Evolutionary conservation across 2,113 vertebrate species (phyloP).

Genomic region (Dasyurus viverrinus): DNA sequence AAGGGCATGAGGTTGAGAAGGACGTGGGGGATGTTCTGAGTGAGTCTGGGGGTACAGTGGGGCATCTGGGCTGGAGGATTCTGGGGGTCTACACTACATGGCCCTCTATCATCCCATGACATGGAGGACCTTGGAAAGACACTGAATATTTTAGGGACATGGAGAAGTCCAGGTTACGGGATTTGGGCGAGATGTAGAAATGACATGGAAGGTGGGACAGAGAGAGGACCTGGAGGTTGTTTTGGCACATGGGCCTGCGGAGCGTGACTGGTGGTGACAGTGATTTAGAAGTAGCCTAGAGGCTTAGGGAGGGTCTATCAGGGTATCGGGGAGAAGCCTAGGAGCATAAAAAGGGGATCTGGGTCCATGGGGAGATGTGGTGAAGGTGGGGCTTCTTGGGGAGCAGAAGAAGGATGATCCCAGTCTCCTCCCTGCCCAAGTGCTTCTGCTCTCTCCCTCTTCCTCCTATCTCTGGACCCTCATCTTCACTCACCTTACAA

Average conservation of each 20-base stretch:
- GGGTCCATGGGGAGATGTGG: neutral
- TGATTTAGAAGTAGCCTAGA: neutral
- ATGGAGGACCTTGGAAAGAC: neutral
- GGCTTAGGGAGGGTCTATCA: neutral
- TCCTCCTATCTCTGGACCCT: neutral
- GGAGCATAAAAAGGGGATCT: neutral
- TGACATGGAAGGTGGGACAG: neutral
- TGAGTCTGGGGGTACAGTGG: neutral
- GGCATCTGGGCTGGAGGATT: neutral
- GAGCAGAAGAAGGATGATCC: neutral
- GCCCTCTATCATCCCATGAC: neutral
- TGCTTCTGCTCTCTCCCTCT: neutral
- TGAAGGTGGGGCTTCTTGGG: neutral
- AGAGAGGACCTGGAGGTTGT: neutral
- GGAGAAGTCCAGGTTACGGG: neutral
- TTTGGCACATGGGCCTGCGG: neutral
- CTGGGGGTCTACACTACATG: neutral
- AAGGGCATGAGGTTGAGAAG: neutral
- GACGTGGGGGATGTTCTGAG: neutral
- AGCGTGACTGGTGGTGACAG: neutral
- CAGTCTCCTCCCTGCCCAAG: neutral
- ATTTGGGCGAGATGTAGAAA: neutral
- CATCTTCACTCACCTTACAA: neutral
- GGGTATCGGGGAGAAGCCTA: neutral
- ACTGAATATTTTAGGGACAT: neutral